A percentile compares a stretch with the other conserved stretches of the same genome.
phyloP scores from a whole-genome alignment of 2,797 vertebrate genomes.

The Melanotaenia boesemani region DNA sequence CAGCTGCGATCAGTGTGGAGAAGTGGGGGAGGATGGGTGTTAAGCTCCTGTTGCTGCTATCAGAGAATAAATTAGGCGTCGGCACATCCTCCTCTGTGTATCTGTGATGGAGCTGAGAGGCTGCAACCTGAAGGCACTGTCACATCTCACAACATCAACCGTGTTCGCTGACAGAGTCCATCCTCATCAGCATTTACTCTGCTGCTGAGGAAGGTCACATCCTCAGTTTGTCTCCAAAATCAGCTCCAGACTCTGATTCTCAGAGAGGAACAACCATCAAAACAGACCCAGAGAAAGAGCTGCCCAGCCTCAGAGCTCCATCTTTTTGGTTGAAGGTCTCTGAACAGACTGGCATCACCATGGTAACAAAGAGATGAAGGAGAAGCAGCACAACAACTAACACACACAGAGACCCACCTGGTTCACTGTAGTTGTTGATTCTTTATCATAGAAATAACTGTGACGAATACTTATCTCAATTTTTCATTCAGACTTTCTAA shows the following conservation, averaged over 20 bases:
- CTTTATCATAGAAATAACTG: no score
- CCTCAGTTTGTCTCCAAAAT: slow-evolving; percentile 29
- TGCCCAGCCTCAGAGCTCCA: no score
- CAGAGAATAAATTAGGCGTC: slow-evolving; percentile 7
- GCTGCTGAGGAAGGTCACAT: slow-evolving; percentile 54
- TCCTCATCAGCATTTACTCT: slow-evolving; percentile 58
- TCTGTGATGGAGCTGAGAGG: neutral
- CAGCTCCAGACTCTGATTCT: slow-evolving; percentile 18
- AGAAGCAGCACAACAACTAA: neutral
- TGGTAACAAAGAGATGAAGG: neutral
- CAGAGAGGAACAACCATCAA: slow-evolving; percentile 18
- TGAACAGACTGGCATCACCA: neutral
- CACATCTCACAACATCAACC: slow-evolving; percentile 53
- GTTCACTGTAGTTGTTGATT: no score
- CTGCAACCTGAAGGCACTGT: slow-evolving; percentile 42
- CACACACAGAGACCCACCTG: no score
- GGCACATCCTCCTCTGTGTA: no score
- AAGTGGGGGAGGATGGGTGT: neutral
- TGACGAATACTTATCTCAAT: no score
- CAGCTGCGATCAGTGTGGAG: slow-evolving; percentile 34
- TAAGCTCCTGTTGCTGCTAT: neutral
- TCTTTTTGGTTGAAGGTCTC: no score
- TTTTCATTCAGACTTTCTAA: no score
- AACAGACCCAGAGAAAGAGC: no score
- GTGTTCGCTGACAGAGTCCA: slow-evolving; percentile 45